Conservation (phyloP, 2,113 vertebrate genomes). For the Speoplatyrhinus poulsoni region DNA sequence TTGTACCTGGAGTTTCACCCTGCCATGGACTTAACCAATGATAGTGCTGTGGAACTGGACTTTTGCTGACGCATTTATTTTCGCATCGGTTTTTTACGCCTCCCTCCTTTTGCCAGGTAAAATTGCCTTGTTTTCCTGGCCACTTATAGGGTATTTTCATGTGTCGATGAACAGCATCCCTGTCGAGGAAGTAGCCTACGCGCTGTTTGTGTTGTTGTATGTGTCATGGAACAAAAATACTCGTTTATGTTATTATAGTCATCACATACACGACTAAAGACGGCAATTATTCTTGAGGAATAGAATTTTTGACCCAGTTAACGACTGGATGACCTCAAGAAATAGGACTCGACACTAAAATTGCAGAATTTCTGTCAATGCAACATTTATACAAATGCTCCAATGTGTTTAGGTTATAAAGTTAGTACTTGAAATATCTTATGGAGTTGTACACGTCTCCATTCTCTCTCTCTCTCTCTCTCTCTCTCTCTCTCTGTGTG, state of each 20-base stretch:
- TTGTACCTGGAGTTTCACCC: conserved; percentile 62
- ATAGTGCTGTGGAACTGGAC: conserved; percentile 63
- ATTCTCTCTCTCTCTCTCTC: not conserved
- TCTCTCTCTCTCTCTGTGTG: not conserved
- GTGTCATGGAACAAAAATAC: too few relatives aligned
- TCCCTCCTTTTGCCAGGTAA: conserved; percentile 67
- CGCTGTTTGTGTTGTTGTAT: conserved; percentile 27
- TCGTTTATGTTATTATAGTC: too few relatives aligned
- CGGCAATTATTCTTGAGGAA: too few relatives aligned
- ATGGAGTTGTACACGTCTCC: too few relatives aligned
- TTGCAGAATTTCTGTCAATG: too few relatives aligned
- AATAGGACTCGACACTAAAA: too few relatives aligned
- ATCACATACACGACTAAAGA: too few relatives aligned
- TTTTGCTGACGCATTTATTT: conserved; percentile 65
- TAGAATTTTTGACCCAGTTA: too few relatives aligned
- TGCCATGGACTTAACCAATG: conserved; percentile 76
- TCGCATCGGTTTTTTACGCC: conserved; percentile 29
- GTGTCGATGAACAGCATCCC: conserved; percentile 43
- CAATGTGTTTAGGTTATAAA: too few relatives aligned
- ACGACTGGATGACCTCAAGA: too few relatives aligned
- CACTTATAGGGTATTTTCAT: conserved; percentile 40
- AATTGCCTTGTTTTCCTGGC: conserved; percentile 34
- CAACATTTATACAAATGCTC: too few relatives aligned
- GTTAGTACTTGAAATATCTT: too few relatives aligned
- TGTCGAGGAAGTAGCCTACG: conserved; percentile 63